A percentile compares a stretch with the other conserved stretches of the same genome.
phyloP scores from a whole-genome alignment of 2,888 invertebrate genomes.

The Idaea biselata region DNA sequence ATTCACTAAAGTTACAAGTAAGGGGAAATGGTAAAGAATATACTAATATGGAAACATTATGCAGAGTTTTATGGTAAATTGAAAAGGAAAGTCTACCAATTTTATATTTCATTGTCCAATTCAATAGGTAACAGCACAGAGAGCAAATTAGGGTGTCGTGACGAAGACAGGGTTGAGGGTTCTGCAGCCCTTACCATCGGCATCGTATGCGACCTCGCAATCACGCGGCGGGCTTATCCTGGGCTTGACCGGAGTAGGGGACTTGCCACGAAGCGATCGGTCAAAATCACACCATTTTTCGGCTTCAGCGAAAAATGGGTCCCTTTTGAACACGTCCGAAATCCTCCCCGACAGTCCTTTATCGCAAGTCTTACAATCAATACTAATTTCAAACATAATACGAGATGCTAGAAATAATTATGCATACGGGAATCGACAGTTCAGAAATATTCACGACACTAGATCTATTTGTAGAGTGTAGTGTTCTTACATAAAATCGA shows the following conservation, averaged over 20 bases:
- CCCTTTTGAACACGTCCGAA: conserved; percentile 73
- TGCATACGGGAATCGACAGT: conserved; percentile 27
- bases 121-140: conserved; percentile 10
- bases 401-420: conserved; percentile 30
- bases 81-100: conserved; percentile 16
- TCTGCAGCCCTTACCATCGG: conserved; percentile 84
- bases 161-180: conserved; percentile 63
- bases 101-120: conserved; percentile 15
- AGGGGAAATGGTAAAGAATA: conserved; percentile 37
- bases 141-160: conserved; percentile 43
- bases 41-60: conserved; percentile 32
- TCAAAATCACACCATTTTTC: conserved; percentile 79
- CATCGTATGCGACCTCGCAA: conserved; percentile 86
- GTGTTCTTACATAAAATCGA: conserved; percentile 53
- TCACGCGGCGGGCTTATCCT: conserved; percentile 85
- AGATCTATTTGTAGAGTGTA: conserved; percentile 55
- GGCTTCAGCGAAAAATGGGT: conserved; percentile 77
- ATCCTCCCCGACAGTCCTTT: conserved; percentile 73
- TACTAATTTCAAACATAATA: conserved; percentile 48
- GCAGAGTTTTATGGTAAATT: conserved; percentile 31
- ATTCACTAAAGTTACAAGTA: conserved; percentile 46
- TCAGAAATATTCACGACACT: conserved; percentile 10
- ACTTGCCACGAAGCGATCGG: conserved; percentile 80
- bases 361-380: conserved; percentile 72
- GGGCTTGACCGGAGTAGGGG: conserved; percentile 87